phyloP scores from a whole-genome alignment of 1,140 invertebrate genomes.

The Delia radicum region DNA sequence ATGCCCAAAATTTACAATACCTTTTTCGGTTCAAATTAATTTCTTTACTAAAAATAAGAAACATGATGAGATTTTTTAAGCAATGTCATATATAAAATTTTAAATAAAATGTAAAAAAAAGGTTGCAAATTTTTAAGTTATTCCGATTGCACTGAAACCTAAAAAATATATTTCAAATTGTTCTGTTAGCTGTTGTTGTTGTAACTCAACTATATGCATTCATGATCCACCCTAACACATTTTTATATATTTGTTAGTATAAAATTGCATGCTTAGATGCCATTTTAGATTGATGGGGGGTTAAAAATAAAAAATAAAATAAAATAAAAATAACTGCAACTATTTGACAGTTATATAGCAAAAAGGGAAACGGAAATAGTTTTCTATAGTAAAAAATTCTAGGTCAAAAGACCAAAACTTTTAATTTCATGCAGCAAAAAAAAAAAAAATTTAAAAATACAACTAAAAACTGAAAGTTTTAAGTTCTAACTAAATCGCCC shows the following conservation, averaged over 20 bases:
- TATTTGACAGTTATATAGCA: conserved; percentile 1
- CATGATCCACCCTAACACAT: background rate
- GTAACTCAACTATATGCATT: background rate
- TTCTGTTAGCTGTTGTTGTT: too few relatives aligned
- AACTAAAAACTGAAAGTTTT: conserved; percentile 13
- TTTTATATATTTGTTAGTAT: background rate
- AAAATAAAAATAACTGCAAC: background rate
- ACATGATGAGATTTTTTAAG: too few relatives aligned
- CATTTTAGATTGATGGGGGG: background rate
- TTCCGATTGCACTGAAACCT: too few relatives aligned
- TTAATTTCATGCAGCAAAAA: background rate
- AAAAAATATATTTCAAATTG: too few relatives aligned
- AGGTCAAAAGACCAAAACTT: conserved; percentile 9
- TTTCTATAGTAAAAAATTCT: background rate
- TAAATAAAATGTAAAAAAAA: too few relatives aligned
- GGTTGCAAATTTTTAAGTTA: too few relatives aligned
- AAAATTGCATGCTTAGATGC: conserved; percentile 10
- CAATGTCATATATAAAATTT: too few relatives aligned
- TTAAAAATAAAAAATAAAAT: background rate
- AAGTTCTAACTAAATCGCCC: too few relatives aligned
- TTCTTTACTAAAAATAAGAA: too few relatives aligned
- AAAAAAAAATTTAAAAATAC: background rate
- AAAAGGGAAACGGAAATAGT: background rate
- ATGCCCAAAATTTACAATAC: too few relatives aligned
- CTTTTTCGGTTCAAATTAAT: too few relatives aligned